phyloP scores from a whole-genome alignment of 1,140 invertebrate species.

The Frieseomelitta varia region DNA sequence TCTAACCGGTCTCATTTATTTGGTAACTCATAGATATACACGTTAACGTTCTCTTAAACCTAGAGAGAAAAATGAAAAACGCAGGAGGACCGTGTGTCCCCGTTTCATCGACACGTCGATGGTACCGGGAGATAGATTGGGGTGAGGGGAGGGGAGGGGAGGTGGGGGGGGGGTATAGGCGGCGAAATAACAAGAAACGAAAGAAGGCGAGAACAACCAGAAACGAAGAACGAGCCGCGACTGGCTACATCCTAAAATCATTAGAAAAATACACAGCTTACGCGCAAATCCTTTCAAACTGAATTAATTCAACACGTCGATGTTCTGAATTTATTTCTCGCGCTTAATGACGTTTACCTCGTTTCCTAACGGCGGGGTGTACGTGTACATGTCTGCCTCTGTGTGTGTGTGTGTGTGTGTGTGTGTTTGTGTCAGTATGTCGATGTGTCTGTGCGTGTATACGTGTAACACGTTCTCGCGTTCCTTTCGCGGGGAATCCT shows the following conservation, averaged over 20 bases:
- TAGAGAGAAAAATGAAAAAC: constrained; percentile 69
- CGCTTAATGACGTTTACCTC: constrained; percentile 45
- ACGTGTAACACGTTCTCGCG: background rate
- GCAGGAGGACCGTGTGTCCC: constrained; percentile 59
- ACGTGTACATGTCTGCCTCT: background rate
- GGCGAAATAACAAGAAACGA: constrained; percentile 1
- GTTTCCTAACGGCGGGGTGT: constrained; percentile 26
- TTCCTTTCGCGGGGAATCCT: constrained; percentile 33
- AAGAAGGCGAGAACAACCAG: background rate
- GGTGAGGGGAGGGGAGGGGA: too few species aligned
- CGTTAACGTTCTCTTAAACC: constrained; percentile 71
- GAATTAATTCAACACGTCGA: constrained; percentile 47
- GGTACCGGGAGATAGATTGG: background rate
- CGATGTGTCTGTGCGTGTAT: background rate
- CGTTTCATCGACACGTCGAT: background rate
- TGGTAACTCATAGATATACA: constrained; percentile 78
- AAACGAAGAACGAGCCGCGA: constrained; percentile 32
- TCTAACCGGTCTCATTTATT: constrained; percentile 78
- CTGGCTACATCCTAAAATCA: constrained; percentile 70
- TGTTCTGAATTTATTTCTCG: constrained; percentile 53
- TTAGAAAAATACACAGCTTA: constrained; percentile 80
- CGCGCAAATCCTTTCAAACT: constrained; percentile 57
- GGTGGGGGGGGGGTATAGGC: too few species aligned
- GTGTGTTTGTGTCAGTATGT: background rate
- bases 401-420: background rate